Base-by-base conservation (phyloP, 2,113 vertebrate genomes). In the Paramormyrops kingsleyae region DNA sequence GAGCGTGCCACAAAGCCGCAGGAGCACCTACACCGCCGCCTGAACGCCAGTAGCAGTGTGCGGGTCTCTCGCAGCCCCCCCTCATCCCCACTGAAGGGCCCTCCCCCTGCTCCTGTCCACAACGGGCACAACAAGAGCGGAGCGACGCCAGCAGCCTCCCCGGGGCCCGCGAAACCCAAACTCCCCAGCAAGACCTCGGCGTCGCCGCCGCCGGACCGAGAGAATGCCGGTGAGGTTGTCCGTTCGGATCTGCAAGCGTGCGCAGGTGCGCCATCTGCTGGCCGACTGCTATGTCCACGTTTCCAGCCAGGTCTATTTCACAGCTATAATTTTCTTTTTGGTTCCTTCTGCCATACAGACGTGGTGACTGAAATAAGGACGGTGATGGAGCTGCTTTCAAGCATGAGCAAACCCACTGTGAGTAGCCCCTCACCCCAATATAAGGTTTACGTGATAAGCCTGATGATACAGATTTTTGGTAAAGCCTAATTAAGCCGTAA, bases 11-110 rank as follows among this genome's bases (percentile, higher is more conserved):
- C 94, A 87, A 97, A 97, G 94, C 94, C 93, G 91, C 95, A 95
- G 91, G 97, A 97, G 1, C 95, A 95, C 90, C 92, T 96, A 91
- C 96, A 95, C 92, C 95, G 96, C 89, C 95, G 95, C 89, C 92
- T 84, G 92, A 91, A 91, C 77, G 92, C 94, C 62, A 95, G 95
- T 9, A 59, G 87, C 84, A 91, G 91, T 77, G 93, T 94, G 59
- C 94, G 94, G 15, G 92, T 92, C 74, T 95, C 94, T 91, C 89
- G 92, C 12, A 94, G 92, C 89, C 96, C 95, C 46, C 95, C 95
- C 80, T 95, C 95, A 1, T 93, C 95, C 31, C 96, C 96, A 91
- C 89, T 93, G 7, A 94, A 93, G 88, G 95, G 94, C 46, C 95
- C 95, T 88, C 94, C 95, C 3, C 6, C 85, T 2, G 92, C 95